These are phyloP conservation scores for Ammospiza nelsoni DNA, from an alignment of 2,113 vertebrate species.

Conservation along the genomic window DNA sequence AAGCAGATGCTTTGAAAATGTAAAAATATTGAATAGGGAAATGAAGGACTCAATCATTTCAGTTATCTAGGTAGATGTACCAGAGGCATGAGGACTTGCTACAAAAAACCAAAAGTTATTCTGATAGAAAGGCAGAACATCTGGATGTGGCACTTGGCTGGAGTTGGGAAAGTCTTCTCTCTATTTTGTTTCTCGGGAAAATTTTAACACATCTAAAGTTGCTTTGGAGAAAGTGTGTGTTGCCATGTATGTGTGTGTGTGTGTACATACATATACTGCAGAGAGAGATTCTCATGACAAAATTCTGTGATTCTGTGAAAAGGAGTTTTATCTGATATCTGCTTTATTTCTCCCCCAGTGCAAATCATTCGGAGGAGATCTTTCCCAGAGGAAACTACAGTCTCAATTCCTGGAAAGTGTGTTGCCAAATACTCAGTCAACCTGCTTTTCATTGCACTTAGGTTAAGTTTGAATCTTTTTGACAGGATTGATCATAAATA, in stretches of 20 bases:
- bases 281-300: background rate
- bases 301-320: background rate
- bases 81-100: background rate
- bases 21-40: background rate
- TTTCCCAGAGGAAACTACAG: constrained; percentile 60
- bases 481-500: background rate
- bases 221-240: background rate
- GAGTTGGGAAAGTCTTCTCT: background rate
- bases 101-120: background rate
- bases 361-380: background rate
- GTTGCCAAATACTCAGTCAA: constrained; percentile 67
- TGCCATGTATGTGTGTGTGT: rapidly evolving
- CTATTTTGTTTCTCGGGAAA: background rate
- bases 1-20: background rate
- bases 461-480: background rate
- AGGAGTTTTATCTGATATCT: background rate
- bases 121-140: background rate
- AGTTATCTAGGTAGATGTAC: background rate
- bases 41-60: background rate
- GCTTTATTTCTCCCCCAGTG: background rate
- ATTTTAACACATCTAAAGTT: background rate
- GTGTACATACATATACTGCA: background rate
- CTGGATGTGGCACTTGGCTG: background rate
- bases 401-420: constrained; percentile 54
- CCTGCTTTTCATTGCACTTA: constrained; percentile 64